phyloP scores from a whole-genome alignment of 2,888 invertebrate species.

The Machimus rusticus region DNA sequence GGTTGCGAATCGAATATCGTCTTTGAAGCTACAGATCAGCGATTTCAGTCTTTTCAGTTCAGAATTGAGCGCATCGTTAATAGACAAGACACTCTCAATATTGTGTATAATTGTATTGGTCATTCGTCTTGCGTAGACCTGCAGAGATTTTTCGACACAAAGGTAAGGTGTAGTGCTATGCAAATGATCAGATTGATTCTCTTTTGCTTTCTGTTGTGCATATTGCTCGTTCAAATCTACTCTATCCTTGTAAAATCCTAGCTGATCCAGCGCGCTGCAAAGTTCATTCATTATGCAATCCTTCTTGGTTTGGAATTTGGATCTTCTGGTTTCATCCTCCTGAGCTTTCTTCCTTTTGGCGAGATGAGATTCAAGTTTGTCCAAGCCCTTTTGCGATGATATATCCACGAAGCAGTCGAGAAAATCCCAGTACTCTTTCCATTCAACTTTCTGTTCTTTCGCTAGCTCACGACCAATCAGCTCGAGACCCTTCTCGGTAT shows the following conservation, averaged over 20 bases:
- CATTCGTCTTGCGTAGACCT: conserved; percentile 76
- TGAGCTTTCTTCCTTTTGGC: conserved; percentile 44
- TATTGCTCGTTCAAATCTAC: neutral
- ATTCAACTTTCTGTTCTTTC: conserved; percentile 74
- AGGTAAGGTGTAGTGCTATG: conserved; percentile 61
- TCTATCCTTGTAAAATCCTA: conserved; percentile 45
- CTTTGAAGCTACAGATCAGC: conserved; percentile 73
- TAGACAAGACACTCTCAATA: conserved; percentile 66
- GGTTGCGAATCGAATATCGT: conserved; percentile 70
- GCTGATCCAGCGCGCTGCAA: conserved; percentile 51
- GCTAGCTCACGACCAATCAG: conserved; percentile 78
- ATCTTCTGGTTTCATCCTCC: conserved; percentile 28
- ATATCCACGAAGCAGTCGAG: conserved; percentile 83
- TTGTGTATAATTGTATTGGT: conserved; percentile 70
- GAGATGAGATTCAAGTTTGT: conserved; percentile 77
- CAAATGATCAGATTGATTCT: neutral
- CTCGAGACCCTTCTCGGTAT: conserved; percentile 89
- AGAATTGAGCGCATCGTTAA: conserved; percentile 69
- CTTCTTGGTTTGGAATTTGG: conserved; percentile 16
- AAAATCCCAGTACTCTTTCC: conserved; percentile 96
- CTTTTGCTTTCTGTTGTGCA: conserved; percentile 39
- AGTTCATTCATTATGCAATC: conserved; percentile 49
- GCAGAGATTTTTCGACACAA: conserved; percentile 69
- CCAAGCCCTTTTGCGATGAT: conserved; percentile 75
- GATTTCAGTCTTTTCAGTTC: conserved; percentile 75